Percentiles rank a stretch among this genome's conserved stretches.
These are phyloP conservation scores for Ennomos erosarius DNA, from an alignment of 2,888 invertebrate species.

Conservation along the genomic window DNA sequence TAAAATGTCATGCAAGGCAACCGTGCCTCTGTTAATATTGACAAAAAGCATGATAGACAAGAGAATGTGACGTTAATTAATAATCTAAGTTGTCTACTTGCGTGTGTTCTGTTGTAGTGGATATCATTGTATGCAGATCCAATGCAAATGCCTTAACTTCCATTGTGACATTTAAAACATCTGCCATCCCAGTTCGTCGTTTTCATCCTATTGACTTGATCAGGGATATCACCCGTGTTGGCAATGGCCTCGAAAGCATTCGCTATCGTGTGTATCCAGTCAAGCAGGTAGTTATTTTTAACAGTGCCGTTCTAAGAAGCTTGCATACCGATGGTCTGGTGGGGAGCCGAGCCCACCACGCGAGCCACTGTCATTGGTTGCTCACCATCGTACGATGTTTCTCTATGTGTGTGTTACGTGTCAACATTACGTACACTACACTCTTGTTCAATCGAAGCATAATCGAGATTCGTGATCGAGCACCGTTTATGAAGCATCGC, in stretches of 20 bases:
- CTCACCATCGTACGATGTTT: slow-evolving; percentile 77
- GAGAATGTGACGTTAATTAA: too few species aligned
- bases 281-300: slow-evolving; percentile 82
- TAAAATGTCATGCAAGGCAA: slow-evolving; percentile 4
- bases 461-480: slow-evolving; percentile 57
- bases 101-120: too few species aligned
- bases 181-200: background rate
- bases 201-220: slow-evolving; percentile 27
- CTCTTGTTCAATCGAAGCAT: slow-evolving; percentile 63
- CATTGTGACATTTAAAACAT: slow-evolving; percentile 8
- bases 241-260: slow-evolving; percentile 70
- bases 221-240: slow-evolving; percentile 51
- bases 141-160: background rate
- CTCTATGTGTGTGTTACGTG: slow-evolving; percentile 65
- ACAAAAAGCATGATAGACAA: too few species aligned
- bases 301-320: slow-evolving; percentile 76
- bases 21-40: background rate
- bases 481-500: slow-evolving; percentile 69
- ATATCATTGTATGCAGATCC: too few species aligned
- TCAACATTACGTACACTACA: slow-evolving; percentile 60
- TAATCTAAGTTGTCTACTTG: too few species aligned
- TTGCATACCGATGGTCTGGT: slow-evolving; percentile 75
- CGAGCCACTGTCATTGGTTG: slow-evolving; percentile 67
- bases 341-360: slow-evolving; percentile 83
- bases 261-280: slow-evolving; percentile 64